These are phyloP conservation scores for Tryphoninae sp. DNA, from an alignment of 2,888 invertebrate species.

Conservation along the genomic window DNA sequence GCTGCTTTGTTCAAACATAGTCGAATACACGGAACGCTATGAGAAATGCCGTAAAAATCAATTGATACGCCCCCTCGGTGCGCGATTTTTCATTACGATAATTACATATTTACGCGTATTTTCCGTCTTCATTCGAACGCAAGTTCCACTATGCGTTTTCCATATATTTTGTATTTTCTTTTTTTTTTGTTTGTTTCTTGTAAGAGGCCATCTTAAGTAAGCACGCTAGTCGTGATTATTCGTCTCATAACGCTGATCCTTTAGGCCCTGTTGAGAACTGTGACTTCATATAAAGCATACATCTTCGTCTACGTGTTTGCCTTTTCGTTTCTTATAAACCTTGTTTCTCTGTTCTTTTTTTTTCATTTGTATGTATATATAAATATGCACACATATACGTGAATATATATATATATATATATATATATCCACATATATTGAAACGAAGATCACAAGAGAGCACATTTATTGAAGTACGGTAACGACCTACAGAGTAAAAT, in stretches of 20 bases:
- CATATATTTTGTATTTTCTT: slow-evolving; percentile 28
- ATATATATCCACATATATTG: slow-evolving; percentile 43
- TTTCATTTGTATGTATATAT: slow-evolving; percentile 24
- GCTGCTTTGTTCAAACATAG: slow-evolving; percentile 56
- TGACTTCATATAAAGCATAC: slow-evolving; percentile 54
- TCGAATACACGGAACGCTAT: slow-evolving; percentile 59
- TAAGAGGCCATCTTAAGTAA: slow-evolving; percentile 58
- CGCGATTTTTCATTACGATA: slow-evolving; percentile 53
- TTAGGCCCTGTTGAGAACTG: slow-evolving; percentile 61
- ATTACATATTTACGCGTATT: slow-evolving; percentile 51
- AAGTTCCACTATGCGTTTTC: slow-evolving; percentile 51
- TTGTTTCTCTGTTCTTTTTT: slow-evolving; percentile 24
- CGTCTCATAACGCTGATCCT: slow-evolving; percentile 56
- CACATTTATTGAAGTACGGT: slow-evolving; percentile 29
- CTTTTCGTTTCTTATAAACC: slow-evolving; percentile 49
- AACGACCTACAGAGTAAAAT: slow-evolving; percentile 13
- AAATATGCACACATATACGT: slow-evolving; percentile 16
- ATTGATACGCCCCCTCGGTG: slow-evolving; percentile 44
- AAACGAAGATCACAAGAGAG: slow-evolving; percentile 52
- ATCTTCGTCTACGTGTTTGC: slow-evolving; percentile 56
- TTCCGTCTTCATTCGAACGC: slow-evolving; percentile 27
- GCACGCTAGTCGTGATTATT: slow-evolving; percentile 61
- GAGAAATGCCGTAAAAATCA: slow-evolving; percentile 63
- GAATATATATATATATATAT: slow-evolving; percentile 34
- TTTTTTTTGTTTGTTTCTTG: slow-evolving; percentile 9